Evolutionary conservation across 2,797 vertebrate genomes (phyloP), one percentile per base, ranked within the genome.

Genomic region (Dryobates pubescens): DNA sequence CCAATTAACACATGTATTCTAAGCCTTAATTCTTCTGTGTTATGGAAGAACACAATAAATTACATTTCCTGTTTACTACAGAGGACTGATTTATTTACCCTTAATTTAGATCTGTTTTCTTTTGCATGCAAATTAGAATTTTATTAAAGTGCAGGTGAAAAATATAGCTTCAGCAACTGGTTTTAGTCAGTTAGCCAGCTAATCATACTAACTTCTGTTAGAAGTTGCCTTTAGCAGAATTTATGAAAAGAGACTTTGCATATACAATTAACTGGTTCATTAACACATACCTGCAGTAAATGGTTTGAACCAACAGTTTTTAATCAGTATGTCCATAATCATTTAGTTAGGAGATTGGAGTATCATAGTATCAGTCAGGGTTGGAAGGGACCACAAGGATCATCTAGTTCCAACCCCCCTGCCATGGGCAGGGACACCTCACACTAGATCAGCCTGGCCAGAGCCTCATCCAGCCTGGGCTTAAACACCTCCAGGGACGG

Each of bases 1-100:
- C 23, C 4, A 9, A 81, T 68, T 78, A 75, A 68, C 17, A 56
- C 10, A 30, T 75, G 85, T 79, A 86, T 78, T 81, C 30, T 72
- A 83, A 92, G 36, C 15, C 26, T 84, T 83, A 78, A 83, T 86
- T 86, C 70, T 82, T 75, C 83, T 53, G 88, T 69, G 30, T 43
- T 89, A 69, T n/a, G 34, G 51, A 13, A 81, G 41, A 89, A 81
- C 8, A 76, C 7, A 30, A 32, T 71, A 92, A 89, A 89, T 69
- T 78, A 61, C 59, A 38, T 64, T 79, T 64, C 29, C 24, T 41
- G 20, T 63, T 77, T 78, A 77, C 36, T 72, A 36, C 2, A 69
- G 29, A 9, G 20, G 16, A 86, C 4, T 77, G 75, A 81, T 81
- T 71, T 83, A 83, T 64, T 82, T 80, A 71, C 34, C 16, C 22